Evolutionary conservation across 2,113 vertebrate species (phyloP).

Genomic region (Hippocampus zosterae): DNA sequence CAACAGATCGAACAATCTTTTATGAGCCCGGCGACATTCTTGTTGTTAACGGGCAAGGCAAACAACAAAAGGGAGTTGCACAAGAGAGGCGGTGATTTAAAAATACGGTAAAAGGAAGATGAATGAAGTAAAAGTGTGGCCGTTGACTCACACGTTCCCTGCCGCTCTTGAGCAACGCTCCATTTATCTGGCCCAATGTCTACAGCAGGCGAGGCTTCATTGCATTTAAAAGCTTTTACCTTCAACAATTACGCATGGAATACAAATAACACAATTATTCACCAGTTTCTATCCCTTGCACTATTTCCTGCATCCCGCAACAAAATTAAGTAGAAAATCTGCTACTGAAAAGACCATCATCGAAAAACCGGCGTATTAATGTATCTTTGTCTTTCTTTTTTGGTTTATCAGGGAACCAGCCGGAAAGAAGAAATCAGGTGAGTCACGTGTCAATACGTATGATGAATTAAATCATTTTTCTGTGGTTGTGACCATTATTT

Average conservation of each 20-base stretch:
- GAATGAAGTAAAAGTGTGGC: slow-evolving; percentile 1
- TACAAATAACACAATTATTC: no score
- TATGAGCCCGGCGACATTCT: slow-evolving; percentile 37
- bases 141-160: slow-evolving; percentile 33
- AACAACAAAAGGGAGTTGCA: slow-evolving; percentile 16
- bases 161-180: slow-evolving; percentile 35
- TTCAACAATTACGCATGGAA: not conserved
- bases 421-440: slow-evolving; percentile 93
- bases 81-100: slow-evolving; percentile 27
- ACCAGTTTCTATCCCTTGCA: no score
- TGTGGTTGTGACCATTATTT: not conserved
- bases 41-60: slow-evolving; percentile 27
- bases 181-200: slow-evolving; percentile 49
- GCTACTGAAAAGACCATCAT: no score
- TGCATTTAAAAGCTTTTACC: slow-evolving; percentile 10
- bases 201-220: slow-evolving; percentile 31
- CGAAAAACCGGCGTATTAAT: not conserved
- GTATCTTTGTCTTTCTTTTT: slow-evolving; percentile 42
- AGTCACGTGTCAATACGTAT: slow-evolving; percentile 43
- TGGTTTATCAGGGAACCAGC: slow-evolving; percentile 81
- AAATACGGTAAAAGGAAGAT: slow-evolving; percentile 19
- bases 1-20: slow-evolving; percentile 40
- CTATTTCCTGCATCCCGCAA: no score
- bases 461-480: not conserved
- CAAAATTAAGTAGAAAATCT: no score